phyloP scores from a whole-genome alignment of 2,888 invertebrate species.

The Linyphia triangularis region DNA sequence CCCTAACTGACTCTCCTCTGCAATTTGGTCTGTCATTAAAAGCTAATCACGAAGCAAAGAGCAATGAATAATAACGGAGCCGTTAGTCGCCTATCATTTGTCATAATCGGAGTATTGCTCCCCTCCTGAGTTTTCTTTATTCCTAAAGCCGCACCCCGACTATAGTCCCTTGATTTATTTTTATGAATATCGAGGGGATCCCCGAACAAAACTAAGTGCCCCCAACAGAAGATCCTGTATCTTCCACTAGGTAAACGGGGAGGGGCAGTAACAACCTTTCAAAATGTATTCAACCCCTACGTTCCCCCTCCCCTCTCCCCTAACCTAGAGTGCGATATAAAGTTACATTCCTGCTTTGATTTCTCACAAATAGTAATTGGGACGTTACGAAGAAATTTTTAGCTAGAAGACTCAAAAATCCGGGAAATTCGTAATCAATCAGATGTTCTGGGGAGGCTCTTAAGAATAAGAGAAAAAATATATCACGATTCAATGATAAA shows the following conservation, averaged over 20 bases:
- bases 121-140: conserved; percentile 31
- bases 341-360: conserved; percentile 32
- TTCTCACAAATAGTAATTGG: conserved; percentile 53
- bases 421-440: conserved; percentile 59
- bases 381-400: conserved; percentile 47
- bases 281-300: conserved; percentile 14
- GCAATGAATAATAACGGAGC: conserved; percentile 70
- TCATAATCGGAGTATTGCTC: conserved; percentile 63
- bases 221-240: not conserved
- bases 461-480: conserved; percentile 22
- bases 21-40: conserved; percentile 70
- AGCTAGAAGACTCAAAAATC: conserved; percentile 40
- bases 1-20: conserved; percentile 62
- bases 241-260: not conserved
- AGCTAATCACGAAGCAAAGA: conserved; percentile 66
- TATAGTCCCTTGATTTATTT: conserved; percentile 66
- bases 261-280: not conserved
- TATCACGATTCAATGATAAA: conserved; percentile 66
- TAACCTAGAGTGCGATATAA: conserved; percentile 42
- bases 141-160: conserved; percentile 21
- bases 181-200: conserved; percentile 55
- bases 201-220: conserved; percentile 43
- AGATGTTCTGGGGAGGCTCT: not conserved
- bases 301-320: not conserved
- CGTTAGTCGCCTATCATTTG: conserved; percentile 71